Base-by-base conservation (phyloP, 2,797 vertebrate species). In the Cheirogaleus major region DNA sequence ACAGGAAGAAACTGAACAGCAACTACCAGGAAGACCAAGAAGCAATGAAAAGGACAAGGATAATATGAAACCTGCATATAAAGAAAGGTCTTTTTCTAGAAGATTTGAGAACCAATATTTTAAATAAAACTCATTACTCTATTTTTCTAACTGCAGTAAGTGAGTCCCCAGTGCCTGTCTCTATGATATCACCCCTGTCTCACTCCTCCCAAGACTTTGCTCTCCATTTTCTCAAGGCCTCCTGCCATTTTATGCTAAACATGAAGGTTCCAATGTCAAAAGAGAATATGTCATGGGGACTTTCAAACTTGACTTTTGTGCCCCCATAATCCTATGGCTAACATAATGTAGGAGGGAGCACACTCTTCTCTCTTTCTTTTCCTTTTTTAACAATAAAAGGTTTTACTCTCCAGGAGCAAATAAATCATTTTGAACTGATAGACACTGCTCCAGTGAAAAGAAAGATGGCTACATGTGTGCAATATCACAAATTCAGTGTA, bases 381-480 rank as follows among this genome's bases (percentile, higher is more conserved):
- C 25, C 1, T 97, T 97, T 93, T 97, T 97, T 92, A 96, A 92
- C 95, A 95, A 97, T 10, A 96, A 96, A 22, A 70, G 79, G 23
- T 84, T 95, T 93, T 98, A 93, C 23, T 48, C 90, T 84, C 97
- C 95, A 89, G 97, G 96, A 98, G 96, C 48, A 78, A 97, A 95
- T 91, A 97, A 97, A 96, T 97, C 80, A 88, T 94, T 95, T 94
- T 95, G 13, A 97, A 96, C 95, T 96, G 85, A 30, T 89, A 95
- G 89, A 86, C 12, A 79, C 90, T 97, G 97, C 95, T 92, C 97
- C 95, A 93, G 95, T 98, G 97, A 96, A 96, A 87, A 96, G 93
- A 97, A 97, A 97, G 97, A 82, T 25, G 95, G 98, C 84, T 92
- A 95, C 93, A 88, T 35, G 92, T 97, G 57, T 83, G 72, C 92